Conservation (phyloP, 2,888 invertebrate genomes). For the Caenorhabditis sinica region DNA sequence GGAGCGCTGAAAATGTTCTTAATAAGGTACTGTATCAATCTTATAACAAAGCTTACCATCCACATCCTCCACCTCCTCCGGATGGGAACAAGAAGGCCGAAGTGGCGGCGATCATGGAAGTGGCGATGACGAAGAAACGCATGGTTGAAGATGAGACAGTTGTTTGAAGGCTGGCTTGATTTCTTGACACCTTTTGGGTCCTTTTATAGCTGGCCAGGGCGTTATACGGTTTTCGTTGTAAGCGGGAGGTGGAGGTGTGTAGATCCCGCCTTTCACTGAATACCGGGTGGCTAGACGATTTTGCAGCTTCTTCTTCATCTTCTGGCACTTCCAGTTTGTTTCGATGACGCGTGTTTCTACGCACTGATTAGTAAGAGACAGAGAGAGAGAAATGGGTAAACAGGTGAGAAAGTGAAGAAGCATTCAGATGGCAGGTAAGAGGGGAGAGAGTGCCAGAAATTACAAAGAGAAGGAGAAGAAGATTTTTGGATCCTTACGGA, state of each 20-base stretch:
- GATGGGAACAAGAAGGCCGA: conserved; percentile 68
- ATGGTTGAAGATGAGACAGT: conserved; percentile 29
- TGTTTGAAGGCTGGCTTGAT: conserved; percentile 51
- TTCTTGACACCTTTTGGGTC: conserved; percentile 14
- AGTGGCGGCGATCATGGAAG: conserved; percentile 61
- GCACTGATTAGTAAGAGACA: conserved; percentile 34
- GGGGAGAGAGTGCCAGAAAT: conserved; percentile 40
- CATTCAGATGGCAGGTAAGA: neutral
- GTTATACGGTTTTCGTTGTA: conserved; percentile 18
- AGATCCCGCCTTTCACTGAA: conserved; percentile 47
- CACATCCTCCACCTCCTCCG: conserved; percentile 66
- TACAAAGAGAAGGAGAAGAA: conserved; percentile 18
- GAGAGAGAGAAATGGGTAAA: conserved; percentile 6
- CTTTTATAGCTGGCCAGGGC: conserved; percentile 16
- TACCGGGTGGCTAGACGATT: conserved; percentile 45
- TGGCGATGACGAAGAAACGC: conserved; percentile 63
- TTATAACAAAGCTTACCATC: conserved; percentile 33
- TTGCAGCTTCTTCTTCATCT: conserved; percentile 7
- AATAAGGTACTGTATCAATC: too few relatives aligned
- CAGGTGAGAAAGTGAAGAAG: conserved; percentile 41
- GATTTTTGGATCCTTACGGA: conserved; percentile 62
- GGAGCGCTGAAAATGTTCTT: conserved; percentile 56
- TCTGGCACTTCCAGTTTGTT: conserved; percentile 55
- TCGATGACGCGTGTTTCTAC: conserved; percentile 54
- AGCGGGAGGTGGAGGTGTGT: too few relatives aligned